These are phyloP conservation scores for Thinocorus orbignyianus DNA, from an alignment of 2,113 vertebrate species.

Conservation along the genomic window DNA sequence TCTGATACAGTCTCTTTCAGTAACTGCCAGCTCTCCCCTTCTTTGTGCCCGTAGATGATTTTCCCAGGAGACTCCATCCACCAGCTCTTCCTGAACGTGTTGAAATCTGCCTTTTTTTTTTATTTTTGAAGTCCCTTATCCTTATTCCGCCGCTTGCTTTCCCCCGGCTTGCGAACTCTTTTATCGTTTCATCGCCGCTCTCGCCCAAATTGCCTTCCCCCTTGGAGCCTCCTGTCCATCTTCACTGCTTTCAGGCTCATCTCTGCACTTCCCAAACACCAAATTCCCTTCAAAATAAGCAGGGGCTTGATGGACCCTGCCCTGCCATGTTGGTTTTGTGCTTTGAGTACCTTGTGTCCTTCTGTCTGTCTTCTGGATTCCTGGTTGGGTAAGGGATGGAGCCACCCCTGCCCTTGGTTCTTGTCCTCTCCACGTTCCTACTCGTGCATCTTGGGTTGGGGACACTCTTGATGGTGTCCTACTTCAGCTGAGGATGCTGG, in stretches of 20 bases:
- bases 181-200: not conserved
- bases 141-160: not conserved
- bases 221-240: not conserved
- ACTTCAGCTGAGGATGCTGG: not conserved
- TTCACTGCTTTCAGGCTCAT: not conserved
- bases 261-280: fast-evolving
- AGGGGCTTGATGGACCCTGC: fast-evolving
- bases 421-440: fast-evolving
- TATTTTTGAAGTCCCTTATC: conserved; percentile 7
- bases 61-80: conserved; percentile 41
- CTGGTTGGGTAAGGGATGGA: not conserved
- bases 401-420: not conserved
- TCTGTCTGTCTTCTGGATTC: not conserved
- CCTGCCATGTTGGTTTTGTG: not conserved
- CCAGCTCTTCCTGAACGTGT: conserved; percentile 30
- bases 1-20: conserved; percentile 23
- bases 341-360: not conserved
- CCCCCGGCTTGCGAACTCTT: not conserved
- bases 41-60: conserved; percentile 32
- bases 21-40: conserved; percentile 39
- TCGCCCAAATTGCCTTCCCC: not conserved
- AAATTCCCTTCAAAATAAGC: not conserved
- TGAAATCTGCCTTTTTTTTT: not conserved
- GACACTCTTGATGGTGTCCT: not conserved
- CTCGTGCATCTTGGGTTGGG: not conserved